Evolutionary conservation across 2,113 vertebrate genomes (phyloP).

Genomic region (Pelobates fuscus): DNA sequence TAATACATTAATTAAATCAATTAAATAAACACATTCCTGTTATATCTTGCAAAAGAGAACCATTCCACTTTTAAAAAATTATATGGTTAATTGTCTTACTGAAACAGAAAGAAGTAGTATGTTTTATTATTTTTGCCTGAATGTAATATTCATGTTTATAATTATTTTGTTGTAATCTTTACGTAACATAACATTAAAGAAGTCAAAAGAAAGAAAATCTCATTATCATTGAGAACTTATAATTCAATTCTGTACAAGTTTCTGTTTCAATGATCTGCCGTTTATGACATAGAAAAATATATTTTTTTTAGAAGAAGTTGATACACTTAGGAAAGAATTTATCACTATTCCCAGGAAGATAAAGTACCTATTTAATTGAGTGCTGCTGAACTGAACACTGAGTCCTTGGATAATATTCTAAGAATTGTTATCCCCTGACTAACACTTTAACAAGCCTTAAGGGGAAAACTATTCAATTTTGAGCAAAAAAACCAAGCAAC

Average conservation of each 20-base stretch:
- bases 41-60: too few species aligned
- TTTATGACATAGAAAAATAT: slow-evolving; percentile 6
- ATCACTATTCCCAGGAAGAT: slow-evolving; percentile 25
- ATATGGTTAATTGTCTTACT: too few species aligned
- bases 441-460: slow-evolving; percentile 21
- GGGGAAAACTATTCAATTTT: slow-evolving; percentile 21
- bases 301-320: neutral
- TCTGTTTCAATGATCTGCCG: neutral
- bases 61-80: too few species aligned
- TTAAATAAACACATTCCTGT: too few species aligned
- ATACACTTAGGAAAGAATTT: slow-evolving; percentile 18
- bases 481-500: neutral
- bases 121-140: too few species aligned
- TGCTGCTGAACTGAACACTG: slow-evolving; percentile 11
- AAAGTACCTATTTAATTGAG: slow-evolving; percentile 32
- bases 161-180: neutral
- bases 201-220: neutral
- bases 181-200: neutral
- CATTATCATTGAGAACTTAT: neutral
- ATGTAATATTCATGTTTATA: too few species aligned
- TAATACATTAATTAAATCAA: too few species aligned
- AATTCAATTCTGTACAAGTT: slow-evolving; percentile 6
- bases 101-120: too few species aligned
- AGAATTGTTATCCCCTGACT: slow-evolving; percentile 21
- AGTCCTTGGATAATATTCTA: slow-evolving; percentile 33